Percentiles rank a stretch among this genome's conserved stretches.
These are phyloP conservation scores for Erpornis zantholeuca DNA, from an alignment of 2,113 vertebrate species.

Conservation along the genomic window DNA sequence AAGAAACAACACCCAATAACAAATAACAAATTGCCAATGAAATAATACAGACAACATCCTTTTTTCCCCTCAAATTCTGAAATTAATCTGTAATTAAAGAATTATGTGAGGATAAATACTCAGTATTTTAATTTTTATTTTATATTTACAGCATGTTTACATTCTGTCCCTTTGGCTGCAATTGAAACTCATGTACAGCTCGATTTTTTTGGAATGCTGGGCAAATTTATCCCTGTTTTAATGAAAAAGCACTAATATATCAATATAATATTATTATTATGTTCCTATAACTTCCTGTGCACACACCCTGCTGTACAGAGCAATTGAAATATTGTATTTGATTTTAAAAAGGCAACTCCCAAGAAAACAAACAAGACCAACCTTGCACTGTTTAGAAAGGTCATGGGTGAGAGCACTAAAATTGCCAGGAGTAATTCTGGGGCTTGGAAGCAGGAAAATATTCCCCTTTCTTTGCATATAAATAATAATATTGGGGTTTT, in stretches of 20 bases:
- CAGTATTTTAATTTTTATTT: background rate
- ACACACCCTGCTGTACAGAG: background rate
- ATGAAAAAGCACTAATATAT: background rate
- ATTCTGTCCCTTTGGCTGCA: background rate
- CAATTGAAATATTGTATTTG: background rate
- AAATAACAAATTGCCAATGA: background rate
- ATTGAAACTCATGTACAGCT: background rate
- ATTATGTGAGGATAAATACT: conserved; percentile 10
- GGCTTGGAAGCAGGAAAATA: background rate
- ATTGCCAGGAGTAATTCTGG: background rate
- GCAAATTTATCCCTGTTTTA: background rate
- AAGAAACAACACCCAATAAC: background rate
- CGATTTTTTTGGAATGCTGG: background rate
- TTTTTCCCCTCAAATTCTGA: background rate
- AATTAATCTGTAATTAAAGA: conserved; percentile 26
- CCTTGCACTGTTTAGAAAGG: background rate
- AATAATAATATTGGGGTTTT: background rate
- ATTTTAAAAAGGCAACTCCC: background rate
- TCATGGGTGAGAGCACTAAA: background rate
- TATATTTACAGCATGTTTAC: background rate
- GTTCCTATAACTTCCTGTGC: background rate
- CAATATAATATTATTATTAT: no score
- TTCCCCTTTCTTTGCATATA: background rate
- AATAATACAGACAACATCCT: background rate
- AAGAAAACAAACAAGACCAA: background rate